Base-by-base conservation (phyloP, 2,888 invertebrate genomes). In the Agrotis puta region DNA sequence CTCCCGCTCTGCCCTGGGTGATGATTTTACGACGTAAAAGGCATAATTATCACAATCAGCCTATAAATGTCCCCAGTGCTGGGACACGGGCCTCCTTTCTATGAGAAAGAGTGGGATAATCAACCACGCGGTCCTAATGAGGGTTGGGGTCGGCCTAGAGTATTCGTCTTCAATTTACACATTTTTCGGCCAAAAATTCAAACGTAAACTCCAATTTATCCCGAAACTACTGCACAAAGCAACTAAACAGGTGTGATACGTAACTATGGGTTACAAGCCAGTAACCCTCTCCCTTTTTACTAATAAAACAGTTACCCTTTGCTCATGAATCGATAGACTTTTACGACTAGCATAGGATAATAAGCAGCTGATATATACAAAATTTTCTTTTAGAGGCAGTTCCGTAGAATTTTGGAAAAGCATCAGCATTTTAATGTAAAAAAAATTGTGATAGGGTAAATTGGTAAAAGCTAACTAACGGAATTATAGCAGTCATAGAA, bases 291-390 rank as follows among this genome's bases (percentile, higher is more conserved):
- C 77, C 57, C 77, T 67, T 47, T 27, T 16, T 20, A 53, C 22
- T 58, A 76, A 76, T 53, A 76, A 73, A 73, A 73, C 68, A 48
- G 58, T 53, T 57, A 51, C 72, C 68, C 72, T 58, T 76, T 53
- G 2, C 24, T 64, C 14, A 50, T 20, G 33, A 66, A 57, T 75
- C 76, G 51, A 73, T 47, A 67, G 57, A 53, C 51, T 50, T 76
- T 76, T 53, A 68, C 51, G 47, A 76, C 27, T 53, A 39, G 33
- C 64, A 20, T 20, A 57, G 51, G 24, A 51, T 57, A 18, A 68
- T 67, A 67, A 68, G 24, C 39, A 68, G 51, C 58, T 47, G n/a
- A 67, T 27, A 24, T 3, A 27, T 53, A 51, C 33, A 0, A 16
- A 39, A 16, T 22, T 47, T 76, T 45, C 14, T 43, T 51, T 11